Evolutionary conservation across 2,113 vertebrate species (phyloP), one percentile per base, ranked within the genome.

Genomic region (Gallinago paraguaiae): DNA sequence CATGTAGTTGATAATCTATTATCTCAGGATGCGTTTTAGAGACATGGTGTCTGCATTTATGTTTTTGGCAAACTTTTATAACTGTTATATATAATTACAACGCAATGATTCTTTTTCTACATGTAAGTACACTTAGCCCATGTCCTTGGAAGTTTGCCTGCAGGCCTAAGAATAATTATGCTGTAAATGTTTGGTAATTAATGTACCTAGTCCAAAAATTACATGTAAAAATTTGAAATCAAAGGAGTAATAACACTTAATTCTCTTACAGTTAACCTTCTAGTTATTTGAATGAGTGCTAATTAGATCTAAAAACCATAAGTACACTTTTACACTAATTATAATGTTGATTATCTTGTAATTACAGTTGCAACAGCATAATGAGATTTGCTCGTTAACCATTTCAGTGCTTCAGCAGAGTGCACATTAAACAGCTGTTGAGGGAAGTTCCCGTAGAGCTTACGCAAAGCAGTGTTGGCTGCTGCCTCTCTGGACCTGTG

Each of bases 281-380:
- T 79, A 94, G 94, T 96, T 94, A 77, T 51, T 77, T 96, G 92
- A 96, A 95, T 91, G 70, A 94, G 63, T 10, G 37, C 92, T 96
- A 97, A 97, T 96, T 96, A 94, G 95, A 94, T 89, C 81, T 92
- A 79, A 84, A 97, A 91, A 41, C 65, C 91, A 90, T 95, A 92
- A 92, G 91, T 87, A 61, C 53, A 77, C 74, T 95, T 97, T 77
- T 76, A 82, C 35, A 24, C 48, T 95, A 91, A 95, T 96, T 95
- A 80, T 31, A 53, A 82, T 65, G 81, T 91, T 92, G 91, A 95
- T 94, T 87, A 69, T 77, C 54, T 82, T 95, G 92, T 95, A 96
- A 95, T 94, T 97, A 67, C 63, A 65, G 70, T 87, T 90, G 82
- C 90, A 80, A 68, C 59, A 74, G 74, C 78, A 54, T 91, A 88